A percentile compares a stretch with the other conserved stretches of the same genome.
Evolutionary conservation across 2,888 invertebrate genomes (phyloP).

Genomic region (Drosophila siamana): DNA sequence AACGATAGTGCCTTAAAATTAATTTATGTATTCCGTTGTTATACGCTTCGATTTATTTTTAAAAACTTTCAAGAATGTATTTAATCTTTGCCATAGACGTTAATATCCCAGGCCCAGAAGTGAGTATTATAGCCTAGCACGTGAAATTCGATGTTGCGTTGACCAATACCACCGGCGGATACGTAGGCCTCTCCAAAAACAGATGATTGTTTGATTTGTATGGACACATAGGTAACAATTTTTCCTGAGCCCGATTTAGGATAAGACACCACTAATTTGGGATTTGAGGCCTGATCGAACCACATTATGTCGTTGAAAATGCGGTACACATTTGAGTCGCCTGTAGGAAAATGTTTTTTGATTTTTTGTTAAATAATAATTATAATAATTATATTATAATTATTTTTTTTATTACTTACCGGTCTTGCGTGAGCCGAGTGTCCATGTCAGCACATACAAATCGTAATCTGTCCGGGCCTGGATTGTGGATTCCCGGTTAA

Average conservation of each 20-base stretch:
- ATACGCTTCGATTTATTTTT: conserved; percentile 22
- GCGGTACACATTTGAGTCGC: conserved; percentile 7
- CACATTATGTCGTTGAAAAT: not conserved
- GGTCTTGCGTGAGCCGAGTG: conserved; percentile 19
- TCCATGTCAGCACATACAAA: conserved; percentile 18
- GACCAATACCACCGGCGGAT: conserved; percentile 30
- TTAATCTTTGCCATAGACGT: conserved; percentile 27
- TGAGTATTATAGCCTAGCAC: conserved; percentile 22
- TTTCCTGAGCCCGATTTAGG: conserved; percentile 19
- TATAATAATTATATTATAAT: too few relatives aligned
- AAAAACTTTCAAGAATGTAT: not conserved
- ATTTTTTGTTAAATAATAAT: not conserved
- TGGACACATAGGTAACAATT: conserved; percentile 22
- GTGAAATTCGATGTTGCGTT: conserved; percentile 22
- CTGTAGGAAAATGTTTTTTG: conserved; percentile 3
- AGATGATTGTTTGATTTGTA: conserved; percentile 18
- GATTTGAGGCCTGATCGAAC: not conserved
- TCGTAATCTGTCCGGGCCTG: not conserved
- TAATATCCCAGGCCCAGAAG: conserved; percentile 33
- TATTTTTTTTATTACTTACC: conserved; percentile 3
- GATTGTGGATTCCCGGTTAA: conserved; percentile 2
- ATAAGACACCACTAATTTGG: conserved; percentile 15
- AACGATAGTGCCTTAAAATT: conserved; percentile 10
- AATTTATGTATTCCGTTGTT: conserved; percentile 1
- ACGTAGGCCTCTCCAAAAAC: conserved; percentile 10